Percentiles rank a stretch among this genome's conserved stretches.
These are phyloP conservation scores for Rhinella marina DNA, from an alignment of 2,797 vertebrate genomes.

Conservation along the genomic window DNA sequence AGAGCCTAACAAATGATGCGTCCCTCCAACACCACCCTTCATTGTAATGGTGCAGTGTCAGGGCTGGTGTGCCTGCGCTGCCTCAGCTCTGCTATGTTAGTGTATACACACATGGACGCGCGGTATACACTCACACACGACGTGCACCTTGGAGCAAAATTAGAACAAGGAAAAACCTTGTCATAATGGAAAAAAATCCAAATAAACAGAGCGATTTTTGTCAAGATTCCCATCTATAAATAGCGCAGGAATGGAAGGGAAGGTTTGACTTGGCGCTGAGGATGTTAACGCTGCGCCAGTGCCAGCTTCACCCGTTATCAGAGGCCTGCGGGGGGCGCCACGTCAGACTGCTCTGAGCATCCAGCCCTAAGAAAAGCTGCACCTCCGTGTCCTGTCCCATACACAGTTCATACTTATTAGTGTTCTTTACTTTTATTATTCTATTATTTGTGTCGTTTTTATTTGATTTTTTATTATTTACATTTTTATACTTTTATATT, in stretches of 20 bases:
- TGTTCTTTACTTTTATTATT: too few species aligned
- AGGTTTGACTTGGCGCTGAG: conserved; percentile 73
- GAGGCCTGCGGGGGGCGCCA: neutral
- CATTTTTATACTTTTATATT: too few species aligned
- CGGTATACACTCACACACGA: neutral
- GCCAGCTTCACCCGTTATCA: conserved; percentile 67
- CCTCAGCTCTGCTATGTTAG: neutral
- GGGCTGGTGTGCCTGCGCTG: too few species aligned
- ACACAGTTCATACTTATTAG: too few species aligned
- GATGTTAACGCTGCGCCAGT: conserved; percentile 68
- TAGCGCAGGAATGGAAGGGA: conserved; percentile 69
- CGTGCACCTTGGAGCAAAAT: conserved; percentile 57
- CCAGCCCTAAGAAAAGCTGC: too few species aligned
- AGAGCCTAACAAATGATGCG: neutral
- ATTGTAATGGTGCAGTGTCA: too few species aligned
- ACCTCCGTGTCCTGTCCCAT: too few species aligned
- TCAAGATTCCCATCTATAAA: conserved; percentile 76
- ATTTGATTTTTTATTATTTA: too few species aligned
- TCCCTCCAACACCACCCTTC: neutral
- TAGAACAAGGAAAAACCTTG: conserved; percentile 51
- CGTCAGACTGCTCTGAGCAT: too few species aligned
- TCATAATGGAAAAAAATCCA: conserved; percentile 68
- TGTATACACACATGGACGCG: neutral
- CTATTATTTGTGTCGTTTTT: too few species aligned
- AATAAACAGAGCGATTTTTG: conserved; percentile 72